Evolutionary conservation across 2,888 invertebrate genomes (phyloP), one percentile per base, ranked within the genome.

Genomic region (Anthophora plumipes): DNA sequence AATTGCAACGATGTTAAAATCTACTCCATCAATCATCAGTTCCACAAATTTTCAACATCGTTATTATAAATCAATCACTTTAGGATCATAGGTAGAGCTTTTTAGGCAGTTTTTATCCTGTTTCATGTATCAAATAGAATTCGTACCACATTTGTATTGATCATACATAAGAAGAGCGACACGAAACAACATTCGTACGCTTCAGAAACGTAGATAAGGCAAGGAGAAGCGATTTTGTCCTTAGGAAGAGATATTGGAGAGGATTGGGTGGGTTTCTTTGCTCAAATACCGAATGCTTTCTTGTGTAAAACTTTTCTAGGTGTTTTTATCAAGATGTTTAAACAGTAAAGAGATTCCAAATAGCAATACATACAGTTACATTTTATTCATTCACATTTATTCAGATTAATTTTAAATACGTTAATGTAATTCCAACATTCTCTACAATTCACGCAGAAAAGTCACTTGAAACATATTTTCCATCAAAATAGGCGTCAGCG

Each of bases 401-500:
- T n/a, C n/a, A n/a, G n/a, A n/a, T n/a, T n/a, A n/a, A 11, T 17
- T 12, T 14, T 17, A 46, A 14, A 12, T 46, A 46, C 14, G 14
- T 46, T 17, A 14, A 46, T 1, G 1, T 46, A 46, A 46, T 46
- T 46, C 6, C 0, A 46, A 46, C 17, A 14, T 14, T 14, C 14
- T 46, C 14, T 46, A 46, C 14, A 46, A 14, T 46, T 11, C 6
- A 46, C 46, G 1, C 6, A 14, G 46, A 46, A 14, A 14, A 31
- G 17, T 22, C 11, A 31, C n/a, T 22, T 5, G 7, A 20, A 43
- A 39, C 52, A 25, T 54, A 17, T 1, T 5, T 41, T 54, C 20
- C 1, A 5, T 41, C 1, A 0, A 60, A 60, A 5, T 61, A 93
- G 93, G 93, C 22, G 82, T 93, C 0, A 89, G 84, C 8, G 89